phyloP scores from a whole-genome alignment of 2,113 vertebrate species.

The Melanotaenia duboulayi region DNA sequence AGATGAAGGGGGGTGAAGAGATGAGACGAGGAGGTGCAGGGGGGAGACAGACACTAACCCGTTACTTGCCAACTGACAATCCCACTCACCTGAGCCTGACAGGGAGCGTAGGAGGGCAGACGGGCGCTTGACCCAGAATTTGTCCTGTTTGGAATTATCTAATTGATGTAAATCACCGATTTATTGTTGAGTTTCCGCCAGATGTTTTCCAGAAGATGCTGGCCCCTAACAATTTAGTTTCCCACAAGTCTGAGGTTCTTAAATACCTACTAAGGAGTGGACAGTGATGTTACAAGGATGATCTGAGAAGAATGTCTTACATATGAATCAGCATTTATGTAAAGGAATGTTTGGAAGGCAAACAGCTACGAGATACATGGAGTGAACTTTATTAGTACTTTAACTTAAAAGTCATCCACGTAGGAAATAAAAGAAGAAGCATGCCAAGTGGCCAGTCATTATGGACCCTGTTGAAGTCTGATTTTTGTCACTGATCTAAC shows the following conservation, averaged over 20 bases:
- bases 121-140: conserved; percentile 66
- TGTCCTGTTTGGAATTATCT: conserved; percentile 71
- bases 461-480: background rate
- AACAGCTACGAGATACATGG: background rate
- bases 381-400: background rate
- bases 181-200: conserved; percentile 56
- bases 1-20: conserved; percentile 51
- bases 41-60: conserved; percentile 71
- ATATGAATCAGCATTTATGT: conserved; percentile 45
- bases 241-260: conserved; percentile 22
- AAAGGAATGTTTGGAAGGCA: conserved; percentile 1
- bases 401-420: background rate
- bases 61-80: conserved; percentile 65
- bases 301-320: conserved; percentile 27
- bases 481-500: background rate
- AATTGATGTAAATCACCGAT: conserved; percentile 70
- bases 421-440: conserved; percentile 9
- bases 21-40: conserved; percentile 40
- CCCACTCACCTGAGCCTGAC: conserved; percentile 69
- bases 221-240: conserved; percentile 45
- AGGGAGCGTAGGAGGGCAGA: conserved; percentile 64
- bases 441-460: background rate
- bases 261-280: conserved; percentile 39
- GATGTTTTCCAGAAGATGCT: conserved; percentile 71
- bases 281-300: conserved; percentile 44